Evolutionary conservation across 2,113 vertebrate genomes (phyloP).

Genomic region (Epinephelus fuscoguttatus): DNA sequence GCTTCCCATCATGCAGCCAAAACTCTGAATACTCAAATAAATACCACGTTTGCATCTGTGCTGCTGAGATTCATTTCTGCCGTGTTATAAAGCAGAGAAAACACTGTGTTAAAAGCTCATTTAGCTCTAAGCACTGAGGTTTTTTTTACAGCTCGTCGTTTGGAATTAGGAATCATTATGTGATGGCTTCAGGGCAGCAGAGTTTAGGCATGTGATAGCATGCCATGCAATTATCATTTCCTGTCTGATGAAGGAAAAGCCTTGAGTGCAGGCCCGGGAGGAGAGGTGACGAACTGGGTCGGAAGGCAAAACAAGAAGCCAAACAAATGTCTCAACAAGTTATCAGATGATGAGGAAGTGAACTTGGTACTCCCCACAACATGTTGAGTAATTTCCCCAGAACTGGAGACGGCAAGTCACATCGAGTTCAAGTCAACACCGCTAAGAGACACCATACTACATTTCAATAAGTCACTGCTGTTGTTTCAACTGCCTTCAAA

Average conservation of each 20-base stretch:
- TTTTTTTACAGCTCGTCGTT: neutral
- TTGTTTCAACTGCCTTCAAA: neutral
- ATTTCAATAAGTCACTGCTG: neutral
- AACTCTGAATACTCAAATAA: slow-evolving; percentile 19
- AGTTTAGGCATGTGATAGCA: slow-evolving; percentile 62
- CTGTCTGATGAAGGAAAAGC: slow-evolving; percentile 44
- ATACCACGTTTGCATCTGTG: neutral
- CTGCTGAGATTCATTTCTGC: slow-evolving; percentile 15
- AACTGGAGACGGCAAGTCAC: neutral
- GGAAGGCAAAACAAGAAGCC: slow-evolving; percentile 30
- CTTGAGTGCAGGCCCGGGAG: slow-evolving; percentile 18
- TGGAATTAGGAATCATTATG: slow-evolving; percentile 16
- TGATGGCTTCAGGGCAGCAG: slow-evolving; percentile 23
- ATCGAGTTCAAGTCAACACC: neutral
- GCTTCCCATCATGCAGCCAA: neutral
- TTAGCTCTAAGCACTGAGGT: slow-evolving; percentile 1
- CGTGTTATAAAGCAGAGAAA: neutral
- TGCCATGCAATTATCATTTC: slow-evolving; percentile 51
- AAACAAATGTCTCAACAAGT: slow-evolving; percentile 34
- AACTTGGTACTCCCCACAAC: neutral
- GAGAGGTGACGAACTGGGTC: slow-evolving; percentile 50
- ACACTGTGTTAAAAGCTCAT: slow-evolving; percentile 1
- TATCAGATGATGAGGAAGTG: slow-evolving; percentile 32
- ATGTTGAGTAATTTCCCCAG: slow-evolving; percentile 24
- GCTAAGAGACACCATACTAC: neutral